Evolutionary conservation across 2,113 vertebrate species (phyloP).

Genomic region (Rallus limicola): DNA sequence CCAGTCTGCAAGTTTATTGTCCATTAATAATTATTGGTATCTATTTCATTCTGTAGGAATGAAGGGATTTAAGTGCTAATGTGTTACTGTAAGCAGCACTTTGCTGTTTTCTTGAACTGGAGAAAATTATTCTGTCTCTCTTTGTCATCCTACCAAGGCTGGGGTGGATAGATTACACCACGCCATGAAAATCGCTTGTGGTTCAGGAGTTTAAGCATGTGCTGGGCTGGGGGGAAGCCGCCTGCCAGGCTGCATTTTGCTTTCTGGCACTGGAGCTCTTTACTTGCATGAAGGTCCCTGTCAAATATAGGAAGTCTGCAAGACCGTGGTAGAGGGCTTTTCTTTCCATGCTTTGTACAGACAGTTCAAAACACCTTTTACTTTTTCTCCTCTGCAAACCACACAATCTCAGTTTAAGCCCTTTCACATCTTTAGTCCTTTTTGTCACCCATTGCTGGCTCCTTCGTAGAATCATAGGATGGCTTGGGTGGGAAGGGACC

Average conservation of each 20-base stretch:
- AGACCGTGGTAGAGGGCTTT: not conserved
- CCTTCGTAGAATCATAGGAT: not conserved
- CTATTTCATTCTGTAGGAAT: constrained; percentile 38
- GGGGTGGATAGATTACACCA: not conserved
- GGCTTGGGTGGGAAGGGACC: not conserved
- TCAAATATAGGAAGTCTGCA: fast-evolving
- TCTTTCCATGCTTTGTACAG: fast-evolving
- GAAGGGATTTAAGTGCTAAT: not conserved
- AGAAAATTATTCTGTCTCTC: not conserved
- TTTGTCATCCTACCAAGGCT: not conserved
- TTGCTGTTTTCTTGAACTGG: not conserved
- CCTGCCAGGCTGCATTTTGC: not conserved
- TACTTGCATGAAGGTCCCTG: not conserved
- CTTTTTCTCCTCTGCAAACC: not conserved
- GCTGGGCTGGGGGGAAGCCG: not conserved
- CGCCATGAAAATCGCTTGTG: not conserved
- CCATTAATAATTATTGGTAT: constrained; percentile 43
- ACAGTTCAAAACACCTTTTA: not conserved
- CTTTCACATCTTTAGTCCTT: not conserved
- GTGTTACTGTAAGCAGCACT: not conserved
- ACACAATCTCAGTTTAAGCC: not conserved
- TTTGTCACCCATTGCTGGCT: not conserved
- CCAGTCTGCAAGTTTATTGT: constrained; percentile 52
- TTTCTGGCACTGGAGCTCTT: not conserved
- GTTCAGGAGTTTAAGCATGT: constrained; percentile 18